Conservation (phyloP, 2,797 vertebrate species). For the Triplophysa yarkandensis region DNA sequence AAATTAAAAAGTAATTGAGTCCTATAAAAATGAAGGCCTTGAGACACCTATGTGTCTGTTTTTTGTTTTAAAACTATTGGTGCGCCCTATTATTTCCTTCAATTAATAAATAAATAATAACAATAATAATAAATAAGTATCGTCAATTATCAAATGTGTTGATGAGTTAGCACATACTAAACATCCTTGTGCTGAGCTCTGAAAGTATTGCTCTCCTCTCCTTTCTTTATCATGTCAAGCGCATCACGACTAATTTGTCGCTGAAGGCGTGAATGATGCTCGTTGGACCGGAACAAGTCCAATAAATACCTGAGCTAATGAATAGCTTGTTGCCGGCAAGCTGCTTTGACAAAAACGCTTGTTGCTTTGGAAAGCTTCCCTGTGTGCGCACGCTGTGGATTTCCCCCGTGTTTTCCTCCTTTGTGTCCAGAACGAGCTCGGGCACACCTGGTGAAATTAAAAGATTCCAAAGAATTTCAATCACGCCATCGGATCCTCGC, state of each 20-base stretch:
- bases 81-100: too few relatives aligned
- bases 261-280: conserved; percentile 62
- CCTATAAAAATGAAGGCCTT: too few relatives aligned
- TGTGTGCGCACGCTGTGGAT: conserved; percentile 62
- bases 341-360: conserved; percentile 61
- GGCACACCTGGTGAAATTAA: conserved; percentile 69
- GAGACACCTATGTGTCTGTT: too few relatives aligned
- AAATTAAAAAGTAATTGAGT: too few relatives aligned
- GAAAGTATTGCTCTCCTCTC: background rate
- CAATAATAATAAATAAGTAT: too few relatives aligned
- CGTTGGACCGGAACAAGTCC: conserved; percentile 67
- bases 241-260: conserved; percentile 51
- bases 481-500: conserved; percentile 66
- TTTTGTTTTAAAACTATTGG: too few relatives aligned
- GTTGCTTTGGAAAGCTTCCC: conserved; percentile 62
- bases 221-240: conserved; percentile 50
- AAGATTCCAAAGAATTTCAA: conserved; percentile 75
- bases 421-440: conserved; percentile 61
- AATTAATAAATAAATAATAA: too few relatives aligned
- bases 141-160: too few relatives aligned
- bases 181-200: background rate
- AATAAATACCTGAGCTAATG: conserved; percentile 69
- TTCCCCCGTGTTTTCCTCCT: conserved; percentile 66
- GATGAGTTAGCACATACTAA: conserved; percentile 18
- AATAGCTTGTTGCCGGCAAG: conserved; percentile 69